Evolutionary conservation across 2,113 vertebrate species (phyloP).

Genomic region (Gnathonemus echidnorhynchus): DNA sequence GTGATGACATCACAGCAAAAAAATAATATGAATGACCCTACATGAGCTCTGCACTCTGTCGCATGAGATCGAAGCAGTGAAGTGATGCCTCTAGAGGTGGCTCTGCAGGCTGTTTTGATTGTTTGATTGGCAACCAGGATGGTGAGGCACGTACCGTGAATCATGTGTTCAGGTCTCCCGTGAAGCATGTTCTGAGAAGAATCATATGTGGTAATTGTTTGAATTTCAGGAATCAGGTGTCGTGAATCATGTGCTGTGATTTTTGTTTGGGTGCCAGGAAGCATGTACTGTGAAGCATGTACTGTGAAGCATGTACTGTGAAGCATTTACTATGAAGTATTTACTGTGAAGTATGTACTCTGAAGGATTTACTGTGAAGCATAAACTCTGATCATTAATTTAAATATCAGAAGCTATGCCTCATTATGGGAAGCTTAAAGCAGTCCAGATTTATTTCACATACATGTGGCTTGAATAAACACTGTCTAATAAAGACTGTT

Average conservation of each 20-base stretch:
- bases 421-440: neutral
- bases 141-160: neutral
- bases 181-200: neutral
- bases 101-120: neutral
- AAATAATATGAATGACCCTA: neutral
- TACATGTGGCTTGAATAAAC: neutral
- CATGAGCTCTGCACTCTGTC: neutral
- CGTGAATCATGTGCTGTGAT: neutral
- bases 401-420: neutral
- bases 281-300: neutral
- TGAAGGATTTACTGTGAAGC: neutral
- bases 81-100: neutral
- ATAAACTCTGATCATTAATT: neutral
- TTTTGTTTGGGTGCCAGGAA: neutral
- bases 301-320: neutral
- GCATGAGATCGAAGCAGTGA: neutral
- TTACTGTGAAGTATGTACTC: neutral
- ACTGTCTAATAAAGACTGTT: neutral
- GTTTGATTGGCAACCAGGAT: neutral
- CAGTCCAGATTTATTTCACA: neutral
- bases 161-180: neutral
- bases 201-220: neutral
- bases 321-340: neutral
- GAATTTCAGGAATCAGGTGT: neutral
- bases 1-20: neutral